These are phyloP conservation scores for Parus major DNA, from an alignment of 2,113 vertebrate species.

Conservation along the genomic window DNA sequence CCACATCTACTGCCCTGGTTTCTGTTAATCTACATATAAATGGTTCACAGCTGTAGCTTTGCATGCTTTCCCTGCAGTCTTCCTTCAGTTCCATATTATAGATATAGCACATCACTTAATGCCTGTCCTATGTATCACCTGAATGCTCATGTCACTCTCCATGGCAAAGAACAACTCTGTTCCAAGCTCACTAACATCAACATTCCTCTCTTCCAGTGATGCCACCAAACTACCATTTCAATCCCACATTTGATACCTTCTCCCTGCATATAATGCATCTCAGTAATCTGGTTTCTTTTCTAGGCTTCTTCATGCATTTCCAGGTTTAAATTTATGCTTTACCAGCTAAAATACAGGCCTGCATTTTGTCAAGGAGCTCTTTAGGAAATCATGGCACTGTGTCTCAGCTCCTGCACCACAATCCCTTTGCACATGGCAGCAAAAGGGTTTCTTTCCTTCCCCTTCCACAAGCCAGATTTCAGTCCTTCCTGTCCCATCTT, in stretches of 20 bases:
- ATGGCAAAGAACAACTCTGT: neutral
- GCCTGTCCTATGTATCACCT: neutral
- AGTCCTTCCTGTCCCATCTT: neutral
- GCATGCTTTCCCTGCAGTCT: neutral
- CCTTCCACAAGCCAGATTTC: neutral
- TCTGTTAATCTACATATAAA: neutral
- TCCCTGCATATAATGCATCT: neutral
- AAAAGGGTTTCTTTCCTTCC: neutral
- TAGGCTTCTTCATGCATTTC: neutral
- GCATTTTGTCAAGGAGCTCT: neutral
- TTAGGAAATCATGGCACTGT: neutral
- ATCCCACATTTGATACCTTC: neutral
- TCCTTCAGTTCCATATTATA: neutral
- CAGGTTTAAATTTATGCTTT: neutral
- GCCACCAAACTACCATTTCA: neutral
- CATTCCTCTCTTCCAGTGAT: neutral
- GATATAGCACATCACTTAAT: neutral
- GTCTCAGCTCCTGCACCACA: neutral
- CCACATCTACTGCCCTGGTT: neutral
- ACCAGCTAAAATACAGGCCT: neutral
- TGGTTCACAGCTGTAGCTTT: neutral
- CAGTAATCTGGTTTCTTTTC: neutral
- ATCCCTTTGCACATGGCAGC: neutral
- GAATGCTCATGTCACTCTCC: neutral
- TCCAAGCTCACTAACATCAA: neutral